Conservation (phyloP, 2,113 vertebrate genomes). For the Atrichornis clamosus region DNA sequence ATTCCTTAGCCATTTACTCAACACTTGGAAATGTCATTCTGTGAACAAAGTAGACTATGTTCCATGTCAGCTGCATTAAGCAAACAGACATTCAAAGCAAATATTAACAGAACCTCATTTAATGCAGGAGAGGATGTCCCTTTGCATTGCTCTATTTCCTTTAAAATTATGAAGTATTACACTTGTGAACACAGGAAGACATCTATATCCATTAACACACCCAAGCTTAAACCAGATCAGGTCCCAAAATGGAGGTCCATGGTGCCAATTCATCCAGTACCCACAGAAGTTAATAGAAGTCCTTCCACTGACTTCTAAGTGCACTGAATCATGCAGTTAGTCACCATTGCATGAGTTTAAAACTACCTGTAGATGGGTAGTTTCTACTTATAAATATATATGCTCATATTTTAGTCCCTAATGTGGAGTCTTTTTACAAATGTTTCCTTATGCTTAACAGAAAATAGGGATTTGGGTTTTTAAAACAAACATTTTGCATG, state of each 20-base stretch:
- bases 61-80: not conserved
- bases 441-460: not conserved
- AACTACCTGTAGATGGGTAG: not conserved
- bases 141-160: not conserved
- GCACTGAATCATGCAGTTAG: not conserved
- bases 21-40: constrained; percentile 6
- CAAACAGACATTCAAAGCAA: constrained; percentile 11
- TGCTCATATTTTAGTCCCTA: not conserved
- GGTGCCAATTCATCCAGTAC: not conserved
- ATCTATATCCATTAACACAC: not conserved
- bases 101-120: constrained; percentile 29
- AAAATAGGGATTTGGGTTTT: not conserved
- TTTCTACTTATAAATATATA: not conserved
- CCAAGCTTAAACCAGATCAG: not conserved
- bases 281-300: not conserved
- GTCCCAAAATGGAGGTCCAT: not conserved
- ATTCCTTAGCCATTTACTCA: constrained; percentile 25
- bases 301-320: not conserved
- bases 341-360: not conserved
- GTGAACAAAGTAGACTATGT: not conserved
- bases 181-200: not conserved
- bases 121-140: not conserved
- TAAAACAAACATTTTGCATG: not conserved
- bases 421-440: not conserved
- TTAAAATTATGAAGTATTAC: not conserved